Evolutionary conservation across 1,140 invertebrate species (phyloP).

Genomic region (Trachymyrmex septentrionalis): DNA sequence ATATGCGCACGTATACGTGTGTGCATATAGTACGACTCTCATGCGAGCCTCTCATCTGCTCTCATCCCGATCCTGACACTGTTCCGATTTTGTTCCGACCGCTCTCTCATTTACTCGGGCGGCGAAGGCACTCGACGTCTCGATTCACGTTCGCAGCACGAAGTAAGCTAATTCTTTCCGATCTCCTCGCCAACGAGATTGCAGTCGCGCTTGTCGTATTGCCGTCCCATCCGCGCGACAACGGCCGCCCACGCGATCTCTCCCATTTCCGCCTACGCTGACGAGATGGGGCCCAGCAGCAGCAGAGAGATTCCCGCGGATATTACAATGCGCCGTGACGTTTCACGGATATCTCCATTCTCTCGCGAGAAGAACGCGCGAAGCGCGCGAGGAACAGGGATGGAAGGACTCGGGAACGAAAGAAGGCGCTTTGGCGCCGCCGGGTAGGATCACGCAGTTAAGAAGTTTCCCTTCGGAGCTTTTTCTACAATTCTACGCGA

Average conservation of each 20-base stretch:
- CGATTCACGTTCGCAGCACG: background rate
- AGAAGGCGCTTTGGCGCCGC: constrained; percentile 29
- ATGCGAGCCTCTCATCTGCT: no score
- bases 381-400: background rate
- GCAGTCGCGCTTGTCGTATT: constrained; percentile 25
- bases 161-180: constrained; percentile 45
- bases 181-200: constrained; percentile 44
- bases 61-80: background rate
- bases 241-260: constrained; percentile 38
- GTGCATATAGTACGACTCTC: no score
- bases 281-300: constrained; percentile 43
- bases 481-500: constrained; percentile 64
- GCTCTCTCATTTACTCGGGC: background rate
- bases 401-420: constrained; percentile 13
- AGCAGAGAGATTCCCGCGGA: constrained; percentile 35
- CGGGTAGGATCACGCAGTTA: constrained; percentile 55
- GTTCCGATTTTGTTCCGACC: no score
- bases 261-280: constrained; percentile 57
- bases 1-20: no score
- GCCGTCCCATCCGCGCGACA: constrained; percentile 25
- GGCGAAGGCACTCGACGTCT: constrained; percentile 17
- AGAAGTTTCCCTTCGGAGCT: constrained; percentile 74
- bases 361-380: background rate
- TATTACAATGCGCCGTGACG: constrained; percentile 34
- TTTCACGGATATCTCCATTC: constrained; percentile 42